Evolutionary conservation across 1,140 invertebrate species (phyloP).

Genomic region (Tetramorium alpestre): DNA sequence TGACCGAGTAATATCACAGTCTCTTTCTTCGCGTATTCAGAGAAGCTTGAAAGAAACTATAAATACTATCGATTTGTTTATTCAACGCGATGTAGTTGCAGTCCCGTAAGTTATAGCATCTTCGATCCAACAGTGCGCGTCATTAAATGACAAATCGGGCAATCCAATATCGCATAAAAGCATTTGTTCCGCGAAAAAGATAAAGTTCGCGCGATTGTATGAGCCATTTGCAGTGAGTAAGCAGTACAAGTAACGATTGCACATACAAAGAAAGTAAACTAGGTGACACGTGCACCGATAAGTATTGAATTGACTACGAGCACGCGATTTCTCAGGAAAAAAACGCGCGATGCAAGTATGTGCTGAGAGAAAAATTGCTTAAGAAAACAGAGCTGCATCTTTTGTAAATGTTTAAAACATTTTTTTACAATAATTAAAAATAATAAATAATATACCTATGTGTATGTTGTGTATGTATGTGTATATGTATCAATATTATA

Average conservation of each 20-base stretch:
- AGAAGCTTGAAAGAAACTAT: background rate
- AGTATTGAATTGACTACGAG: constrained; percentile 59
- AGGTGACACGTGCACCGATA: constrained; percentile 65
- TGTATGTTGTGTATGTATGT: background rate
- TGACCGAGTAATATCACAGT: background rate
- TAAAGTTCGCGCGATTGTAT: constrained; percentile 37
- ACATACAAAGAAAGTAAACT: constrained; percentile 62
- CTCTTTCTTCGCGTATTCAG: background rate
- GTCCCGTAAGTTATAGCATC: constrained; percentile 7
- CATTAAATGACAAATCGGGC: constrained; percentile 46
- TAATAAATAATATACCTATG: background rate
- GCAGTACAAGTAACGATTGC: constrained; percentile 46
- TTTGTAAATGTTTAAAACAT: background rate
- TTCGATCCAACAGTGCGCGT: constrained; percentile 14
- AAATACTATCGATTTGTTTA: constrained; percentile 41
- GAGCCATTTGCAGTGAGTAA: constrained; percentile 34
- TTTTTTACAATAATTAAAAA: background rate
- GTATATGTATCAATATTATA: background rate
- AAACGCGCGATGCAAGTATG: background rate
- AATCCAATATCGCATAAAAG: background rate
- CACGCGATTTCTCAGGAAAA: constrained; percentile 37
- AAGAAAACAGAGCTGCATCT: background rate
- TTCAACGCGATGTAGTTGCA: constrained; percentile 22
- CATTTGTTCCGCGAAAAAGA: background rate
- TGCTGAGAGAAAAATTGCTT: background rate